Conservation (phyloP, 1,140 invertebrate genomes). For the Zaprionus camerounensis region DNA sequence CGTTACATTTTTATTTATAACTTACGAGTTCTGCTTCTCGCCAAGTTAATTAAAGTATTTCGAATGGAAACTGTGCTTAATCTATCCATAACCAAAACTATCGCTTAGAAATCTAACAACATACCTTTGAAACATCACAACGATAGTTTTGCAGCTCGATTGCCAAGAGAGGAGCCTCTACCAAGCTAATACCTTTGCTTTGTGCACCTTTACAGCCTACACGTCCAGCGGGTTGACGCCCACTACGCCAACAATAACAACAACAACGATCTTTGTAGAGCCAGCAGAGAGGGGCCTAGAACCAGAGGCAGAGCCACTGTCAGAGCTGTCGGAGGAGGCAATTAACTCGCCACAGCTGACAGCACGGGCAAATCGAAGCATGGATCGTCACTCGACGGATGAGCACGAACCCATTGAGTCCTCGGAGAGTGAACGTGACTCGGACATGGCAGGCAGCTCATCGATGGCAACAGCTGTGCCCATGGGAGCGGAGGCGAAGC, state of each 20-base stretch:
- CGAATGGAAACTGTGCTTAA: no score
- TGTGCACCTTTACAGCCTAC: constrained; percentile 3
- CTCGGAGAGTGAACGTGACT: constrained; percentile 91
- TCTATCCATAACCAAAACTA: no score
- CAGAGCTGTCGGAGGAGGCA: not conserved
- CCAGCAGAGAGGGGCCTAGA: not conserved
- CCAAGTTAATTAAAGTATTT: no score
- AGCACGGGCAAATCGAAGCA: not conserved
- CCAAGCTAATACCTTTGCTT: not conserved
- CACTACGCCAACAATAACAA: constrained; percentile 54
- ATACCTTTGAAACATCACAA: no score
- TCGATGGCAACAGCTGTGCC: constrained; percentile 70
- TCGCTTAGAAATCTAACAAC: not conserved
- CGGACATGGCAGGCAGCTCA: constrained; percentile 85
- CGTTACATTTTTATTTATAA: no score
- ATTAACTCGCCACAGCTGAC: not conserved
- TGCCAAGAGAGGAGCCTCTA: not conserved
- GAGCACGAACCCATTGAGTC: constrained; percentile 88
- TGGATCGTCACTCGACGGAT: constrained; percentile 72
- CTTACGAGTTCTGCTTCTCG: no score
- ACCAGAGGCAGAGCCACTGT: constrained; percentile 30
- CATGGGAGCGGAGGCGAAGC: constrained; percentile 71
- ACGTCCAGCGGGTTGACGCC: constrained; percentile 47
- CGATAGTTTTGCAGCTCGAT: not conserved
- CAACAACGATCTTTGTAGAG: not conserved